Percentiles rank a stretch among this genome's conserved stretches.
phyloP scores from a whole-genome alignment of 37 sponge, comb jelly and placozoan species.

The Axinella damicornis region DNA sequence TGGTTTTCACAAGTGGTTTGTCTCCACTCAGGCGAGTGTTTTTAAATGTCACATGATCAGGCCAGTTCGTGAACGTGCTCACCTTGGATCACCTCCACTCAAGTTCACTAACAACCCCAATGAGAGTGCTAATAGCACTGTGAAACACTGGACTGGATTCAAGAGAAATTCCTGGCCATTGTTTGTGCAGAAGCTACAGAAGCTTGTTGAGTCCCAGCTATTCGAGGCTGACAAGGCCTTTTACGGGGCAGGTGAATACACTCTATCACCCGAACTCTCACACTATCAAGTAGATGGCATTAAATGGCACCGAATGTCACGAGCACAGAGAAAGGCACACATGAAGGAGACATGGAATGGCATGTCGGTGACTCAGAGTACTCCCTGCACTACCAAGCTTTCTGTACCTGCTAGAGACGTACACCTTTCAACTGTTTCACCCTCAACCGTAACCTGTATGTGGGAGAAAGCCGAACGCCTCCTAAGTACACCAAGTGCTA shows the following conservation, averaged over 20 bases:
- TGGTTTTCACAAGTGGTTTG: slow-evolving; percentile 22
- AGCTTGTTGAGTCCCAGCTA: slow-evolving; percentile 1
- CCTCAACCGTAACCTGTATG: too few species aligned
- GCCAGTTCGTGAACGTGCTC: slow-evolving; percentile 35
- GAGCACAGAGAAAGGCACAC: too few species aligned
- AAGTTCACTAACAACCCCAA: slow-evolving; percentile 52
- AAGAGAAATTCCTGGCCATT: slow-evolving; percentile 54
- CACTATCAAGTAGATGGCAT: slow-evolving; percentile 11
- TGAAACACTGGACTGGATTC: slow-evolving; percentile 45
- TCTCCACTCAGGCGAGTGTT: slow-evolving; percentile 13
- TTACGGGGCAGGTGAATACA: slow-evolving; percentile 24
- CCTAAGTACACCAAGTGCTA: too few species aligned
- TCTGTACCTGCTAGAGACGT: too few species aligned
- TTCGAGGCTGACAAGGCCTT: slow-evolving; percentile 8
- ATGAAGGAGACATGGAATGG: background rate
- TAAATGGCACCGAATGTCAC: slow-evolving; percentile 13
- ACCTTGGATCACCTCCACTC: slow-evolving; percentile 54
- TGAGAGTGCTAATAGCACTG: slow-evolving; percentile 48
- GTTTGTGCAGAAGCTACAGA: background rate
- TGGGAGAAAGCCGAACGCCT: too few species aligned
- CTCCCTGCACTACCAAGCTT: too few species aligned
- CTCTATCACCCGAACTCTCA: background rate
- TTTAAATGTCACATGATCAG: slow-evolving; percentile 28
- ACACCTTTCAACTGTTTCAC: too few species aligned
- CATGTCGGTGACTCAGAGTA: too few species aligned